Percentiles rank a stretch among this genome's conserved stretches.
Conservation (phyloP, 2,113 vertebrate genomes). For the Dasypus novemcinctus region DNA sequence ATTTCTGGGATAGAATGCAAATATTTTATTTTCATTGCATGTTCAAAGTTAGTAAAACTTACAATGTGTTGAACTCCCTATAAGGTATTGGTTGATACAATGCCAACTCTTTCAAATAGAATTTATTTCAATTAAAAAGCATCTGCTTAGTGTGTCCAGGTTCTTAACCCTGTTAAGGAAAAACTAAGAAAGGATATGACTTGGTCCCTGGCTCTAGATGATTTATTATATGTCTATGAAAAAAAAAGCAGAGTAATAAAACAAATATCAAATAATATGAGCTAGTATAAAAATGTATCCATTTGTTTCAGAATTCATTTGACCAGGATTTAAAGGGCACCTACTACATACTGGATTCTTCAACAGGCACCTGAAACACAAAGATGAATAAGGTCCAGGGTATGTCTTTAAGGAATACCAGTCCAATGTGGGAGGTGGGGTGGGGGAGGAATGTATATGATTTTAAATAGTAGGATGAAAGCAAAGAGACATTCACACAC, state of each 20-base stretch:
- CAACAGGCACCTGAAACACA: not conserved
- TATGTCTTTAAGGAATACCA: not conserved
- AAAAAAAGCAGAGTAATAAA: not conserved
- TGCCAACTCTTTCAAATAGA: slow-evolving; percentile 48
- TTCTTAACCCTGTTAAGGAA: not conserved
- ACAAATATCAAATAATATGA: not conserved
- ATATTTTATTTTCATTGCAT: slow-evolving; percentile 63
- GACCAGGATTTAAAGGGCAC: not conserved
- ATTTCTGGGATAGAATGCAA: slow-evolving; percentile 52
- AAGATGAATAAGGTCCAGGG: not conserved
- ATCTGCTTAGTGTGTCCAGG: slow-evolving; percentile 14
- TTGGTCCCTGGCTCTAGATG: not conserved
- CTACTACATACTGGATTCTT: not conserved
- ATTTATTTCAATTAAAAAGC: slow-evolving; percentile 47
- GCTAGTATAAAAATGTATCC: not conserved
- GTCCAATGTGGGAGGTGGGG: not conserved
- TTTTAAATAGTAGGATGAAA: not conserved
- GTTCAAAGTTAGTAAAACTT: slow-evolving; percentile 51
- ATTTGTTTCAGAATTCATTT: not conserved
- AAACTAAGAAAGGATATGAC: slow-evolving; percentile 32
- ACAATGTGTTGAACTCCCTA: slow-evolving; percentile 24
- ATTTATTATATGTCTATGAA: slow-evolving; percentile 1
- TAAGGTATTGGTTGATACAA: slow-evolving; percentile 34
- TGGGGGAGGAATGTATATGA: not conserved
- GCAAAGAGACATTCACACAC: not conserved